These are phyloP conservation scores for Hypsopygia costalis DNA, from an alignment of 2,888 invertebrate species.

Conservation along the genomic window DNA sequence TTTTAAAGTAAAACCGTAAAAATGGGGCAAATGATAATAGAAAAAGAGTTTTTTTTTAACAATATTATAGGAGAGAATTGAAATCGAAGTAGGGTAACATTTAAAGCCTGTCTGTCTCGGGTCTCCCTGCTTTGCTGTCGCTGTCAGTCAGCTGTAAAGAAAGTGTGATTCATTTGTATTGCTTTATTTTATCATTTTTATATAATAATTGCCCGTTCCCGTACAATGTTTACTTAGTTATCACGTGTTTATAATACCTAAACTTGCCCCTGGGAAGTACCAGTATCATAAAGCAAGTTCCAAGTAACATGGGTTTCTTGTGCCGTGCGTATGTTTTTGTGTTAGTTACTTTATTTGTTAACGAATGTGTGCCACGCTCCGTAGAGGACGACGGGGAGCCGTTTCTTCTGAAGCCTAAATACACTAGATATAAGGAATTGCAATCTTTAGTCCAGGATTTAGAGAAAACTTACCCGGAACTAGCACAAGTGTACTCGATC, in stretches of 20 bases:
- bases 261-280: constrained; percentile 17
- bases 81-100: too few species aligned
- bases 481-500: constrained; percentile 86
- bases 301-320: constrained; percentile 36
- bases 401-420: constrained; percentile 81
- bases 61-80: too few species aligned
- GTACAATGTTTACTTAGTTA: constrained; percentile 40
- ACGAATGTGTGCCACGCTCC: constrained; percentile 50
- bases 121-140: too few species aligned
- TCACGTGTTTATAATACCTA: constrained; percentile 33
- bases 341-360: constrained; percentile 53
- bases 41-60: too few species aligned
- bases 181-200: constrained; percentile 11
- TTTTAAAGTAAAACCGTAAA: too few species aligned
- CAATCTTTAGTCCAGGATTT: constrained; percentile 83
- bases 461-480: constrained; percentile 82
- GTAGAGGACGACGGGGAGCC: constrained; percentile 66
- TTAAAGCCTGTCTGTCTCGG: too few species aligned
- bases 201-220: constrained; percentile 16
- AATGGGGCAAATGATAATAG: too few species aligned
- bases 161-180: constrained; percentile 6
- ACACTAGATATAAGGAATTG: constrained; percentile 86
- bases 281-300: constrained; percentile 16
- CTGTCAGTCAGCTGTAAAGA: constrained; percentile 4
- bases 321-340: constrained; percentile 46